These are phyloP conservation scores for Bos taurus DNA, from an alignment of 2,113 vertebrate genomes.

Conservation along the genomic window DNA sequence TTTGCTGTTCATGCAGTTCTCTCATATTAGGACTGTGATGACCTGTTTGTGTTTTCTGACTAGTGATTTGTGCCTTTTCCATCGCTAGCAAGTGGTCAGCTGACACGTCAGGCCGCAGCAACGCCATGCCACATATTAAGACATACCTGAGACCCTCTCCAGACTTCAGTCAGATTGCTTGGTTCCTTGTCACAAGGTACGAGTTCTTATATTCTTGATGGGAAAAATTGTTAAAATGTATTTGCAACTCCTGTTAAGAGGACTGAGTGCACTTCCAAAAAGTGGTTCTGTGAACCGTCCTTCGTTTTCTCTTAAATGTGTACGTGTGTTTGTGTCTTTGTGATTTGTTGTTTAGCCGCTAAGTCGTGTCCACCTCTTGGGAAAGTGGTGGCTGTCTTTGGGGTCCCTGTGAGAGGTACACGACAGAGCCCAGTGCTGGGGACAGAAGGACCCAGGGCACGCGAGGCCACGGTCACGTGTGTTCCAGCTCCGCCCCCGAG, in stretches of 20 bases:
- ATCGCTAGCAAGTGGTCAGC: constrained; percentile 91
- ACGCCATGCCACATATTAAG: constrained; percentile 97
- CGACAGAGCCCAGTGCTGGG: background rate
- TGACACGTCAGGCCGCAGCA: constrained; percentile 88
- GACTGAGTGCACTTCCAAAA: background rate
- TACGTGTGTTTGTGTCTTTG: background rate
- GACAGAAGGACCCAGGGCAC: background rate
- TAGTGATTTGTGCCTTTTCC: background rate
- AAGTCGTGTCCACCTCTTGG: background rate
- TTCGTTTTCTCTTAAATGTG: background rate
- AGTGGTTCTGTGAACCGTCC: background rate
- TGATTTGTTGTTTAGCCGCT: background rate
- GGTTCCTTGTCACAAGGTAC: constrained; percentile 97
- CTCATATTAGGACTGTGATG: background rate
- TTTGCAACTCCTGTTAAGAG: background rate
- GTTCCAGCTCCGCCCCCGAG: background rate
- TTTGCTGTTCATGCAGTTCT: background rate
- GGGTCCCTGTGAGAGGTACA: background rate
- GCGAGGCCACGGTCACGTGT: background rate
- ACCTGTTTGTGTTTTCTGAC: background rate
- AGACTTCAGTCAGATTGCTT: constrained; percentile 90
- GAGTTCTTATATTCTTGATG: background rate
- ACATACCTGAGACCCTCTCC: constrained; percentile 93
- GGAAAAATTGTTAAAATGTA: background rate
- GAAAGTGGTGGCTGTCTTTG: background rate